These are phyloP conservation scores for Chaetops frenatus DNA, from an alignment of 2,113 vertebrate genomes.

Conservation along the genomic window DNA sequence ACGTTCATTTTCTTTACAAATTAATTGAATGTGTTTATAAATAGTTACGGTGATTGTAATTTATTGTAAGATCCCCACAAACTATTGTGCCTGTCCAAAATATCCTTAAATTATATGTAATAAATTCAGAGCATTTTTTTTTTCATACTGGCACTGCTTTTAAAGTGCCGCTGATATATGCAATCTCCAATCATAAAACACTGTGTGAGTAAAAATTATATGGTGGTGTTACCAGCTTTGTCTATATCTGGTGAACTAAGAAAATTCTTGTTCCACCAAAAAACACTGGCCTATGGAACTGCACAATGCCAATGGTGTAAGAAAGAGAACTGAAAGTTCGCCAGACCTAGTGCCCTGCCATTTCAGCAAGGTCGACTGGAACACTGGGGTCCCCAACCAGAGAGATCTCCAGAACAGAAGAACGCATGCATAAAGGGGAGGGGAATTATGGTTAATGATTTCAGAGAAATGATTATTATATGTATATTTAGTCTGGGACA, in stretches of 20 bases:
- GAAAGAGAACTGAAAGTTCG: background rate
- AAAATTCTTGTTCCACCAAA: background rate
- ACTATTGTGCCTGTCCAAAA: background rate
- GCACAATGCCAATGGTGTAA: background rate
- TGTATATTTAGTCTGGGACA: background rate
- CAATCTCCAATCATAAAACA: background rate
- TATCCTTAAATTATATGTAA: background rate
- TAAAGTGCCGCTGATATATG: background rate
- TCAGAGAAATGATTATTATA: background rate
- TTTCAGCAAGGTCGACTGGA: accelerated
- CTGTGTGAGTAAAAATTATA: background rate
- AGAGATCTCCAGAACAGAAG: background rate
- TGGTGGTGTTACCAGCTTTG: background rate
- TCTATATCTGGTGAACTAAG: background rate
- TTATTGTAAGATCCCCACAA: background rate
- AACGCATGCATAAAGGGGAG: background rate
- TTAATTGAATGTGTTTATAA: background rate
- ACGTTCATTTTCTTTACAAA: background rate
- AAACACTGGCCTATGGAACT: background rate
- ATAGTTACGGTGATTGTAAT: background rate
- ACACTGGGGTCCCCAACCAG: background rate
- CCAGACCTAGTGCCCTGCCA: too few species aligned
- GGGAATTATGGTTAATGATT: background rate
- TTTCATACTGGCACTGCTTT: background rate
- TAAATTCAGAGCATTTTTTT: background rate